phyloP scores from a whole-genome alignment of 2,797 vertebrate species.

The Malurus leucopterus region DNA sequence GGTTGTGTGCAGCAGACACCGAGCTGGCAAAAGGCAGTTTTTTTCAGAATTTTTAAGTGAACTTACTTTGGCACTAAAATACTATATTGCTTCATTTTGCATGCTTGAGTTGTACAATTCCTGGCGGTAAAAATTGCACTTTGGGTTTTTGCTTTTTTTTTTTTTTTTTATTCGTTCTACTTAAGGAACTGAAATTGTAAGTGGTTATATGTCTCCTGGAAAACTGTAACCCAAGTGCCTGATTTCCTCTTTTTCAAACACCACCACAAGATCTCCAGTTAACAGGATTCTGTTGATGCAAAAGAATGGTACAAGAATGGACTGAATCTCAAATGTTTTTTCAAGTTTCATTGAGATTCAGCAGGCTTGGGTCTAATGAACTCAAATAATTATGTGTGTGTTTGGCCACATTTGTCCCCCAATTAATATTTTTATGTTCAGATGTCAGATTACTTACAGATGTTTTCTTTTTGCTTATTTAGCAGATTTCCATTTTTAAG shows the following conservation, averaged over 20 bases:
- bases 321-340: not conserved
- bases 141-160: not conserved
- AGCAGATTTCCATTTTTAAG: constrained; percentile 23
- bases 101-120: constrained; percentile 38
- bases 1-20: constrained; percentile 15
- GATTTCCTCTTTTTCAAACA: not conserved
- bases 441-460: constrained; percentile 29
- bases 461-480: constrained; percentile 25
- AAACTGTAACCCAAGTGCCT: not conserved
- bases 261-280: not conserved
- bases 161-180: constrained; percentile 6
- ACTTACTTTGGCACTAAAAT: constrained; percentile 52
- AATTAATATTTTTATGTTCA: constrained; percentile 31
- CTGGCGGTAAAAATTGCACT: constrained; percentile 28
- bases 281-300: not conserved
- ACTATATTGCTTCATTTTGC: constrained; percentile 49
- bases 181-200: constrained; percentile 16
- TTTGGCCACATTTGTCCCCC: constrained; percentile 13
- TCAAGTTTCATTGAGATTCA: not conserved
- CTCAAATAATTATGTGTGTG: constrained; percentile 4
- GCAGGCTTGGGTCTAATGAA: constrained; percentile 4
- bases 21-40: constrained; percentile 41
- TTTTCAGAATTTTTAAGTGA: constrained; percentile 48
- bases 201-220: constrained; percentile 11
- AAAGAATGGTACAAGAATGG: not conserved